Conservation (phyloP, 2,113 vertebrate genomes). For the Bucco capensis region DNA sequence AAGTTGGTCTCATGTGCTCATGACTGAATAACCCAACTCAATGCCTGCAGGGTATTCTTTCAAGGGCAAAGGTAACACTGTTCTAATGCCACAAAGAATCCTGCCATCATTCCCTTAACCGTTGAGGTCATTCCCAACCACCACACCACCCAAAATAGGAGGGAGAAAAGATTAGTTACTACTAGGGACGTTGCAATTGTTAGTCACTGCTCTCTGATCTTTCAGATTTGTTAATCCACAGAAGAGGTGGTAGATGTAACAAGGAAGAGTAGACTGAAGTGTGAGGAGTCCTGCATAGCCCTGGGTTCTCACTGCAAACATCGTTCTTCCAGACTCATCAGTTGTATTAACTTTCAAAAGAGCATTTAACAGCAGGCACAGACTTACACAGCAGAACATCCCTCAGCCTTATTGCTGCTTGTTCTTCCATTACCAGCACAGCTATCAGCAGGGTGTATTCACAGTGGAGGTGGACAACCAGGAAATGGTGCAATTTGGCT, state of each 20-base stretch:
- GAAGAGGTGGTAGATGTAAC: neutral
- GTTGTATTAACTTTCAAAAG: neutral
- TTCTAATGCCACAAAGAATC: neutral
- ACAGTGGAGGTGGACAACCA: neutral
- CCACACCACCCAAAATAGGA: neutral
- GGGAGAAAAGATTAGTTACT: neutral
- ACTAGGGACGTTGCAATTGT: neutral
- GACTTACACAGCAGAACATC: neutral
- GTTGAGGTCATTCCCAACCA: neutral
- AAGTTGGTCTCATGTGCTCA: neutral
- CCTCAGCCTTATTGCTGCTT: neutral
- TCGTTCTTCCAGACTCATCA: neutral
- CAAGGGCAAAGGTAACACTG: neutral
- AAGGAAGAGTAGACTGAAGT: neutral
- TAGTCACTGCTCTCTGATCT: neutral
- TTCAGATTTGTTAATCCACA: neutral
- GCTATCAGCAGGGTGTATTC: neutral
- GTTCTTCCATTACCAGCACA: neutral
- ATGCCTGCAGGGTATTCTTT: neutral
- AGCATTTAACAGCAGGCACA: neutral
- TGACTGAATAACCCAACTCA: accelerated
- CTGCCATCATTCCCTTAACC: neutral
- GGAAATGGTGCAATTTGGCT: neutral
- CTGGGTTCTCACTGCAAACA: neutral
- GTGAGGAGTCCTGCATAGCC: neutral